Evolutionary conservation across 2,888 invertebrate genomes (phyloP).

Genomic region (Syrphus vitripennis): DNA sequence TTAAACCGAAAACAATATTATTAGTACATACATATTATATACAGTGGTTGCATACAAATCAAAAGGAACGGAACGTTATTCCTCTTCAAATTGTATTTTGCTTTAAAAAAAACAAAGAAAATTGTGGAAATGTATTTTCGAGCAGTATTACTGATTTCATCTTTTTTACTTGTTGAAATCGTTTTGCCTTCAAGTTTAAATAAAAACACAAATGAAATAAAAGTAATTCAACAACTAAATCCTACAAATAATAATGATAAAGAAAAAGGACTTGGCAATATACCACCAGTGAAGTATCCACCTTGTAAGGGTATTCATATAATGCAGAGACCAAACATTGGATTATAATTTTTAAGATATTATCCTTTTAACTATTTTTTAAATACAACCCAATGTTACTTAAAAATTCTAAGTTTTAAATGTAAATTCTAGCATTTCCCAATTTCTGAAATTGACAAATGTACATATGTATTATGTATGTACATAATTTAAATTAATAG

Average conservation of each 20-base stretch:
- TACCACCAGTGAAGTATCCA: constrained; percentile 21
- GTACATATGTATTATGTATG: too few species aligned
- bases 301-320: not conserved
- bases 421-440: too few species aligned
- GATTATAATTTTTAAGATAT: not conserved
- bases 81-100: not conserved
- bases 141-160: not conserved
- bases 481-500: too few species aligned
- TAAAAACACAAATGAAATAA: not conserved
- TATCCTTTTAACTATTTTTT: too few species aligned
- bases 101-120: not conserved
- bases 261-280: not conserved
- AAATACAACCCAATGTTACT: too few species aligned
- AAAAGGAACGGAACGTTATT: not conserved
- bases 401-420: too few species aligned
- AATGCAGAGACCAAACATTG: constrained; percentile 28
- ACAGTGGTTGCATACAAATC: too few species aligned
- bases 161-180: not conserved
- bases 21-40: not conserved
- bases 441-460: too few species aligned
- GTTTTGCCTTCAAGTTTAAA: not conserved
- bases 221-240: not conserved
- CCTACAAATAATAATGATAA: not conserved
- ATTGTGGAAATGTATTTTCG: not conserved
- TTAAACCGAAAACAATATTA: not conserved